phyloP scores from a whole-genome alignment of 2,113 vertebrate genomes.

The Chionis minor region DNA sequence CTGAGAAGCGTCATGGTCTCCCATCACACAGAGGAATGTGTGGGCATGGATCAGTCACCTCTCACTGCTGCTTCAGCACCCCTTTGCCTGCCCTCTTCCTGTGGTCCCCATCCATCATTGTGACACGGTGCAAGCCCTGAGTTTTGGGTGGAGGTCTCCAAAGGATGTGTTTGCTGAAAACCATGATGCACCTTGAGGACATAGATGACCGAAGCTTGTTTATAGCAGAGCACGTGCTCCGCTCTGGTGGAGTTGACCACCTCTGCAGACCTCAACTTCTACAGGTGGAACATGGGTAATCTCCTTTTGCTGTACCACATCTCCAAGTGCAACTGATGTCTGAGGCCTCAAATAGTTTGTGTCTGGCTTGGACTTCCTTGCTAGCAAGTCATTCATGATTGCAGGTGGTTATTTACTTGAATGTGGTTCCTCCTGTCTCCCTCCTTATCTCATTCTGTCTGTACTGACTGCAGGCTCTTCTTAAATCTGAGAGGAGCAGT shows the following conservation, averaged over 20 bases:
- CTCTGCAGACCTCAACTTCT: not conserved
- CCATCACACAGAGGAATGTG: not conserved
- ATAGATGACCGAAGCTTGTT: not conserved
- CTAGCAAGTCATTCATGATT: not conserved
- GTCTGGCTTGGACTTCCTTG: not conserved
- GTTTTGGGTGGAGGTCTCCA: not conserved
- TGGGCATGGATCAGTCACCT: not conserved
- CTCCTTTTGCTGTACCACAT: not conserved
- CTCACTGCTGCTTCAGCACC: not conserved
- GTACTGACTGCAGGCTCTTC: not conserved
- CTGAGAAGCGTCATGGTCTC: not conserved
- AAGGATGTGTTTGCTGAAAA: rapidly evolving
- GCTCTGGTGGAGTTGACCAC: not conserved
- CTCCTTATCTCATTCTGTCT: conserved; percentile 25
- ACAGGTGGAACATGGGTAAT: not conserved
- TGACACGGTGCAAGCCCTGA: not conserved
- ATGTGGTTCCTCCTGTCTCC: not conserved
- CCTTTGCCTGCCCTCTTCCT: not conserved
- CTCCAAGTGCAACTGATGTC: not conserved
- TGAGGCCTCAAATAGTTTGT: not conserved
- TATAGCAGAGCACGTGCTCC: rapidly evolving
- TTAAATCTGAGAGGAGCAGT: not conserved
- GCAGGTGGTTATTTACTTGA: not conserved
- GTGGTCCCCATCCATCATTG: rapidly evolving
- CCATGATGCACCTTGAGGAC: not conserved